These are phyloP conservation scores for Rhabdomys pumilio DNA, from an alignment of 2,797 vertebrate species.

Conservation along the genomic window DNA sequence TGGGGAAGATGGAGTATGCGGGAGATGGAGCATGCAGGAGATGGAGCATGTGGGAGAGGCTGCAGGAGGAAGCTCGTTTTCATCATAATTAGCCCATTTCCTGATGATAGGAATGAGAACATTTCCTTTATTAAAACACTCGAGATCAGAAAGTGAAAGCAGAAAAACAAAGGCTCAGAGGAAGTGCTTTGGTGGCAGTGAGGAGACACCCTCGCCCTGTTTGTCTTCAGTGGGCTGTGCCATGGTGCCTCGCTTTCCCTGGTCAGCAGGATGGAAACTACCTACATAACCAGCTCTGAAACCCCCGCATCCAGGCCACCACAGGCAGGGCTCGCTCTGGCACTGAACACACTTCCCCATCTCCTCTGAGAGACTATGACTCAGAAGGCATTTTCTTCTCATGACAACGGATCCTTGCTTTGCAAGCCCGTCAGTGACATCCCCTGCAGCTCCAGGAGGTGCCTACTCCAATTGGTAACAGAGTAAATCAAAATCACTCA, in stretches of 20 bases:
- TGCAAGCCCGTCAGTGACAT: constrained; percentile 7
- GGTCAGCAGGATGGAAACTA: constrained; percentile 51
- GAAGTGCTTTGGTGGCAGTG: constrained; percentile 24
- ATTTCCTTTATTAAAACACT: constrained; percentile 45
- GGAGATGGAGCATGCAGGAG: background rate
- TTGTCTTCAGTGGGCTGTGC: constrained; percentile 20
- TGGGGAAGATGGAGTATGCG: background rate
- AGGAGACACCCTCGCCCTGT: background rate
- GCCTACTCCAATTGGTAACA: background rate
- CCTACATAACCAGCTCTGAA: constrained; percentile 4
- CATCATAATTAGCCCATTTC: background rate
- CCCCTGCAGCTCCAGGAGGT: background rate
- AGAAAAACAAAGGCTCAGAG: background rate
- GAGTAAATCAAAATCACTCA: constrained; percentile 49
- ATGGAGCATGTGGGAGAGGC: accelerated
- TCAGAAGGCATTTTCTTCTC: constrained; percentile 45
- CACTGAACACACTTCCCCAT: constrained; percentile 1
- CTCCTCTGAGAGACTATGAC: constrained; percentile 62
- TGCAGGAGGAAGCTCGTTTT: background rate
- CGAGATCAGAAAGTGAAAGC: background rate
- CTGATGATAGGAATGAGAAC: background rate
- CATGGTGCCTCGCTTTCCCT: constrained; percentile 23
- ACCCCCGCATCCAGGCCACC: constrained; percentile 35
- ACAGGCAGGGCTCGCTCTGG: background rate
- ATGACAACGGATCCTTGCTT: background rate